Conservation (phyloP, 2,888 invertebrate genomes). For the Dexiosoma caninum region DNA sequence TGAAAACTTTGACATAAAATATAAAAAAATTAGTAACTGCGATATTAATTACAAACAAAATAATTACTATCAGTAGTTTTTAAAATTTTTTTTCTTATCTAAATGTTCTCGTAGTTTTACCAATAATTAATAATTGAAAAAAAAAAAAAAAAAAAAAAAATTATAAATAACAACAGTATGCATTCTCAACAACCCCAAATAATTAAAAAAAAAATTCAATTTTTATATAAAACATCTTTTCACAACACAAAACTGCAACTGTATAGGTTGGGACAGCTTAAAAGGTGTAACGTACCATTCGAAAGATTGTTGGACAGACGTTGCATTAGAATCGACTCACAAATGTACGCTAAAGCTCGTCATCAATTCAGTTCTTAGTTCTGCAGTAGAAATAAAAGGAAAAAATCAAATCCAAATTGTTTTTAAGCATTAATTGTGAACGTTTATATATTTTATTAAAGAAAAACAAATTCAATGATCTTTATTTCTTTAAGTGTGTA, state of each 20-base stretch:
- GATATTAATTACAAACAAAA: slow-evolving; percentile 45
- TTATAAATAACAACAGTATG: slow-evolving; percentile 2
- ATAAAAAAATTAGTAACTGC: slow-evolving; percentile 47
- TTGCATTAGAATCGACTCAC: too few species aligned
- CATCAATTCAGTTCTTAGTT: neutral
- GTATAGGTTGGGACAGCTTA: neutral
- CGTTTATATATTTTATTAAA: neutral
- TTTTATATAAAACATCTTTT: neutral
- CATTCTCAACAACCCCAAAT: slow-evolving; percentile 3
- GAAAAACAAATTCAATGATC: slow-evolving; percentile 46
- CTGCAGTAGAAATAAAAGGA: neutral
- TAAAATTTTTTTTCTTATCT: slow-evolving; percentile 56
- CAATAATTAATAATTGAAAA: slow-evolving; percentile 18
- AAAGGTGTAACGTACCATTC: neutral
- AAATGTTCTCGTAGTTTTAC: slow-evolving; percentile 57
- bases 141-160: slow-evolving; percentile 11
- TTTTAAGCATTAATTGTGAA: neutral
- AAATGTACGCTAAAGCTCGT: neutral
- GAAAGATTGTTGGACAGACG: neutral
- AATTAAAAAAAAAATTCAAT: neutral
- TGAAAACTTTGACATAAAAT: slow-evolving; percentile 5
- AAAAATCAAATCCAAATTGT: slow-evolving; percentile 21
- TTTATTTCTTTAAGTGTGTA: slow-evolving; percentile 61
- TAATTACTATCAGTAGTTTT: slow-evolving; percentile 47
- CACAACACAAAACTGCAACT: neutral